Evolutionary conservation across 1,140 invertebrate genomes (phyloP), one percentile per base, ranked within the genome.

Genomic region (Orchesella cincta): DNA sequence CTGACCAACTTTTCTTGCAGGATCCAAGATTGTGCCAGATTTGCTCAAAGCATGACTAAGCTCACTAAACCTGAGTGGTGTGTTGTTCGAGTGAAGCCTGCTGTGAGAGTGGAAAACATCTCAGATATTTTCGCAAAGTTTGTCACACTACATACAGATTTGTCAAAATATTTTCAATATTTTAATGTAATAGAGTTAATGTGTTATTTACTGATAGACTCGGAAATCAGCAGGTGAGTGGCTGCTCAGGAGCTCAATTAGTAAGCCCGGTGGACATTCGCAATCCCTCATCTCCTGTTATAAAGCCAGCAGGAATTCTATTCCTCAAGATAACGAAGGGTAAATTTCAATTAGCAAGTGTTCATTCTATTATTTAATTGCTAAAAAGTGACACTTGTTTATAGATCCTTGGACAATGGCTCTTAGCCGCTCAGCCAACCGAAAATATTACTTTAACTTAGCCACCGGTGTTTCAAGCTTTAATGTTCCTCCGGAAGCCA

Each of bases 31-130:
- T 88, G 88, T 76, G 83, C 84, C 46, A 88, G 88, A 80, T 90
- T 90, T 85, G 88, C 88, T 23, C 88, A 88, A 76, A 90, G 91
- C 1, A 82, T 93, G 34, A 89, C 89, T 77, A 93, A 92, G 83
- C 87, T 88, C 3, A 87, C 85, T 31, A 85, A 86, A 71, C 85
- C 87, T 74, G 87, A 89, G 74, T 79, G 86, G 23, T 84, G 87
- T 16, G 86, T 88, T n/a, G 85, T 93, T 28, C 86, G 90, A 51
- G 88, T 89, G 31, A 93, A 93, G 82, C 85, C 89, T 73, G 83
- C 91, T 39, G 91, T 88, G 80, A 83, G 86, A 29, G 82, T 91
- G 26, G 86, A 88, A 79, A 83, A 89, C 20, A 83, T 90, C 75
- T 80, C 84, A 3, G 80, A 85, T 1, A 85, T 90, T 72, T 90